phyloP scores from a whole-genome alignment of 1,140 invertebrate genomes.

The Limonius californicus region DNA sequence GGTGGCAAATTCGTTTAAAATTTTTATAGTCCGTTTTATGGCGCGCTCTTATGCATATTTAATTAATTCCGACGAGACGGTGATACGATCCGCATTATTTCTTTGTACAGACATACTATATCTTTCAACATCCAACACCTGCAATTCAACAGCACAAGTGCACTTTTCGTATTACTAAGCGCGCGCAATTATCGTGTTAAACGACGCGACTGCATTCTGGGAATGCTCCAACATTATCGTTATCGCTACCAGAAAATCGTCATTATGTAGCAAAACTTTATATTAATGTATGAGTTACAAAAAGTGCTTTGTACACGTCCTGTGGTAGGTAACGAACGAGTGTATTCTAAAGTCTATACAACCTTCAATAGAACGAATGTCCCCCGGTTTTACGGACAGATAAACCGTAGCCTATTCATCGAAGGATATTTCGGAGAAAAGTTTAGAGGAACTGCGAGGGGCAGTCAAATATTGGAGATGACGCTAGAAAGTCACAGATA shows the following conservation, averaged over 20 bases:
- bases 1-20: not conserved
- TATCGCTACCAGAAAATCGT: not conserved
- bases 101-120: too few relatives aligned
- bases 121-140: too few relatives aligned
- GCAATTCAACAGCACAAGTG: not conserved
- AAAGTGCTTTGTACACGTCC: too few relatives aligned
- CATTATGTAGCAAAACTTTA: not conserved
- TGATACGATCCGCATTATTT: not conserved
- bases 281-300: not conserved
- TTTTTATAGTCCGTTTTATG: not conserved
- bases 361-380: too few relatives aligned
- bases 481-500: too few relatives aligned
- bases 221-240: constrained; percentile 2
- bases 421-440: too few relatives aligned
- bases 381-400: too few relatives aligned
- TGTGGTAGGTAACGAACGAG: too few relatives aligned
- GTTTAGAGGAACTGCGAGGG: too few relatives aligned
- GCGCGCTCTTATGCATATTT: not conserved
- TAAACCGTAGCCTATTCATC: too few relatives aligned
- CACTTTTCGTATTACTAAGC: not conserved
- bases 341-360: too few relatives aligned
- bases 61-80: not conserved
- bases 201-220: not conserved
- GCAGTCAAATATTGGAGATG: too few relatives aligned
- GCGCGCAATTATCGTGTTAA: not conserved